These are phyloP conservation scores for Globicephala melas DNA, from an alignment of 2,113 vertebrate genomes.

Conservation along the genomic window DNA sequence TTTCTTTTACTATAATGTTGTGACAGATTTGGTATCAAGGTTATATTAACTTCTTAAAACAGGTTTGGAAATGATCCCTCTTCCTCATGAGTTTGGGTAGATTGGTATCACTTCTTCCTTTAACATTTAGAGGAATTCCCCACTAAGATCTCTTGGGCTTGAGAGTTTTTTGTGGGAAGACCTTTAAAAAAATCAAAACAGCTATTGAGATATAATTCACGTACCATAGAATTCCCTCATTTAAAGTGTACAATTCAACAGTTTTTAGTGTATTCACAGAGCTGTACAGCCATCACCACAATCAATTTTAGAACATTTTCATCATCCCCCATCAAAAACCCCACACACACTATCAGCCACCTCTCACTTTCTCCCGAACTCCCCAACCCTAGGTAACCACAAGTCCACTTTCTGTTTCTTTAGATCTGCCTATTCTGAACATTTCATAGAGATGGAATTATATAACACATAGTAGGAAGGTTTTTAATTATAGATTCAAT, in stretches of 20 bases:
- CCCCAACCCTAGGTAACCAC: neutral
- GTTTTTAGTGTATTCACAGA: neutral
- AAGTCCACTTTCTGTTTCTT: neutral
- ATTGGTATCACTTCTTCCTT: neutral
- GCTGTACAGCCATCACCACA: neutral
- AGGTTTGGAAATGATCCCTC: neutral
- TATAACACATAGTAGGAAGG: neutral
- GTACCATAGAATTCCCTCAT: neutral
- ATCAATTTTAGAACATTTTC: neutral
- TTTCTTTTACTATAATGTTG: neutral
- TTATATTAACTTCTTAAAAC: neutral
- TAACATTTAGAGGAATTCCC: neutral
- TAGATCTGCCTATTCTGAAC: neutral
- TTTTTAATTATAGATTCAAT: neutral
- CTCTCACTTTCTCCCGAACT: neutral
- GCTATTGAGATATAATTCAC: neutral
- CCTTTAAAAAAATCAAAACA: neutral
- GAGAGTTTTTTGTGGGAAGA: neutral
- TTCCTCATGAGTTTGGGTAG: neutral
- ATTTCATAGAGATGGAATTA: neutral
- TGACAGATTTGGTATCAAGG: neutral
- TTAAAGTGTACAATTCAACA: neutral
- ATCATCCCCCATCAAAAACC: neutral
- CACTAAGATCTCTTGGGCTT: neutral
- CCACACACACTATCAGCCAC: neutral